These are phyloP conservation scores for Chinchilla lanigera DNA, from an alignment of 2,113 vertebrate species.

Conservation along the genomic window DNA sequence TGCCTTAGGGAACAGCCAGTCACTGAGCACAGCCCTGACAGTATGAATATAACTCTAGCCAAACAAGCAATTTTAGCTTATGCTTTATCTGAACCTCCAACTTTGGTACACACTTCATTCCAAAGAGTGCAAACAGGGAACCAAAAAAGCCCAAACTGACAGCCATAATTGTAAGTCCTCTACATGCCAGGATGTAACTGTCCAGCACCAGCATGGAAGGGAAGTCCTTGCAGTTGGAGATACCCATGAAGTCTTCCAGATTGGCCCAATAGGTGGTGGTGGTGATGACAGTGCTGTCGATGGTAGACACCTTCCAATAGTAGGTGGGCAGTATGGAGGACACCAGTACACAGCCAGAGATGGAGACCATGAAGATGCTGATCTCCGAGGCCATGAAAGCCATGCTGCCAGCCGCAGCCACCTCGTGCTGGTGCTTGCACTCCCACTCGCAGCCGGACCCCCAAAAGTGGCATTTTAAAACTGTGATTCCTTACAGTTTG, in stretches of 20 bases:
- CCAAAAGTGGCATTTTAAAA: conserved; percentile 34
- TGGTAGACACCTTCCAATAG: conserved; percentile 96
- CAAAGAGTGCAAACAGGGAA: conserved; percentile 92
- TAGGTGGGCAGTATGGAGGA: conserved; percentile 95
- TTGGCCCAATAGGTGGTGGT: conserved; percentile 96
- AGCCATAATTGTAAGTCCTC: conserved; percentile 93
- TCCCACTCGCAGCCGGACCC: conserved; percentile 1
- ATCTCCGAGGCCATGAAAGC: conserved; percentile 91
- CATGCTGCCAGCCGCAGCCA: conserved; percentile 80
- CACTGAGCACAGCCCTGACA: conserved; percentile 94
- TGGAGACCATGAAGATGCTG: conserved; percentile 89
- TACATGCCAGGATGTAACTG: conserved; percentile 92
- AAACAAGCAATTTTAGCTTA: conserved; percentile 95
- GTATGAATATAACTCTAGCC: conserved; percentile 92
- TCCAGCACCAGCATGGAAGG: conserved; percentile 96
- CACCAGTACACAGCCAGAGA: conserved; percentile 93
- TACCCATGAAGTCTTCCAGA: conserved; percentile 96
- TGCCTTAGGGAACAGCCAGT: conserved; percentile 94
- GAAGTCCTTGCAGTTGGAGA: conserved; percentile 97
- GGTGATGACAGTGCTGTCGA: conserved; percentile 95
- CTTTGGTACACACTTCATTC: conserved; percentile 98
- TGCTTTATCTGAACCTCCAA: conserved; percentile 93
- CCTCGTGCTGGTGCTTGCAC: neutral
- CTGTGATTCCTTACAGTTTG: conserved; percentile 26
- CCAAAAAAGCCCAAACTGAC: conserved; percentile 96